A percentile compares a stretch with the other conserved stretches of the same genome.
Conservation (phyloP, 2,797 vertebrate genomes). For the Neosilurus hyrtlii region DNA sequence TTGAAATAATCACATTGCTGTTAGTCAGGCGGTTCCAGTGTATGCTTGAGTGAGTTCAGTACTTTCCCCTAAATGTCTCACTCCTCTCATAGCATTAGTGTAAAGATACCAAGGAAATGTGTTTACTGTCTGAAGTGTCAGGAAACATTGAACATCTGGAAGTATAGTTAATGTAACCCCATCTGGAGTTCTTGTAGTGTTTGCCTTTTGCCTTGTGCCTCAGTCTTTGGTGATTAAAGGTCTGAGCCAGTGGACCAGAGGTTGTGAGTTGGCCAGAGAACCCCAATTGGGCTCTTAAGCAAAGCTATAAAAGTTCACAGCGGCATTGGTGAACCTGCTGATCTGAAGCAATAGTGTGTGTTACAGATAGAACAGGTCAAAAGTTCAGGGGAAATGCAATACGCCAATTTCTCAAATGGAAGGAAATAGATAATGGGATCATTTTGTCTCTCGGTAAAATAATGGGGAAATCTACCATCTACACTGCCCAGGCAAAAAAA, state of each 20-base stretch:
- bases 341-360: background rate
- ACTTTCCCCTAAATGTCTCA: background rate
- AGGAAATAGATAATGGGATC: background rate
- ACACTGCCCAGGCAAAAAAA: no score
- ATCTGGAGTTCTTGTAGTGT: background rate
- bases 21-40: background rate
- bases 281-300: background rate
- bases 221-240: background rate
- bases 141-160: slow-evolving; percentile 21
- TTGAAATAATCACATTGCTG: background rate
- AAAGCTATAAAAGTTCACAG: background rate
- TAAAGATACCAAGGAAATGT: slow-evolving; percentile 18
- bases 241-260: slow-evolving; percentile 2
- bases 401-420: background rate
- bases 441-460: background rate
- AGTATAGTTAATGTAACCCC: background rate
- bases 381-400: slow-evolving; percentile 2
- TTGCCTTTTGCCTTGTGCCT: slow-evolving; percentile 1
- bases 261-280: background rate
- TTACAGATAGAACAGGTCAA: background rate
- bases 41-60: background rate
- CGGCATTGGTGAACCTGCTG: background rate
- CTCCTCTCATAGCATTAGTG: background rate
- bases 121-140: slow-evolving; percentile 2
- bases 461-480: background rate